These are phyloP conservation scores for Tipula vernalis DNA, from an alignment of 2,888 invertebrate species.

Conservation along the genomic window DNA sequence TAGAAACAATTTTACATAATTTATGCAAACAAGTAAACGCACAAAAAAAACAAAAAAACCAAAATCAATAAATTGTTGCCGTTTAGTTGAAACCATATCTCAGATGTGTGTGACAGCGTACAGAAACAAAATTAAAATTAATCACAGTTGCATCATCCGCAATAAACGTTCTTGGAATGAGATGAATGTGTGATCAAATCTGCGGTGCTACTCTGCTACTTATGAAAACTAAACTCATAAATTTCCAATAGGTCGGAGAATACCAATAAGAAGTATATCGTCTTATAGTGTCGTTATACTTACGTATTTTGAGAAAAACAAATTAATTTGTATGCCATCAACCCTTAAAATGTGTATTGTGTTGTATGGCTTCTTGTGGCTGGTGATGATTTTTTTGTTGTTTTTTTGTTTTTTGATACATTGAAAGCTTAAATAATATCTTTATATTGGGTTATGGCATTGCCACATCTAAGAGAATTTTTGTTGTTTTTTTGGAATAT, in stretches of 20 bases:
- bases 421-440: neutral
- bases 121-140: no score
- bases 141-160: no score
- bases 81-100: no score
- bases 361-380: neutral
- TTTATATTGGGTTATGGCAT: neutral
- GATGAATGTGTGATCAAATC: no score
- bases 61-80: neutral
- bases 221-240: no score
- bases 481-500: neutral
- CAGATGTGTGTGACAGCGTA: no score
- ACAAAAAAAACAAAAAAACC: no score
- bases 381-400: neutral
- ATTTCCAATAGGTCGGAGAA: neutral
- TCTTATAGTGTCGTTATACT: no score
- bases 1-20: neutral
- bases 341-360: neutral
- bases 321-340: neutral
- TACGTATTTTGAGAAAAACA: neutral
- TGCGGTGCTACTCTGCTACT: no score
- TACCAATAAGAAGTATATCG: no score
- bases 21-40: neutral
- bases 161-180: no score
- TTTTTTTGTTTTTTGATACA: neutral
- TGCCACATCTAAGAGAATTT: neutral